Base-by-base conservation (phyloP, 2,888 invertebrate genomes). In the Orchestes rusci region DNA sequence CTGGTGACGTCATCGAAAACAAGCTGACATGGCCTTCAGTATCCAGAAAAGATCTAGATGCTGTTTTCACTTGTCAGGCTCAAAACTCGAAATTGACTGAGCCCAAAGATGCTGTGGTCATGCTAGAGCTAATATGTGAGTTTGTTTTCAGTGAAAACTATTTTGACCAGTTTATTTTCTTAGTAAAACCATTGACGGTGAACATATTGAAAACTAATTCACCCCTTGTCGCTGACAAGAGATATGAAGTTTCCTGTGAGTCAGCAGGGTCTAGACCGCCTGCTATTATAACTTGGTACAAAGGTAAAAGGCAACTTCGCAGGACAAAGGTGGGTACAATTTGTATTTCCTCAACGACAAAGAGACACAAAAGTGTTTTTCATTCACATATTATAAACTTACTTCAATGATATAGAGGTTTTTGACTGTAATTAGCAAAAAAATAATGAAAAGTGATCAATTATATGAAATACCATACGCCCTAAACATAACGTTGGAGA, bases 271-370 rank as follows among this genome's bases (percentile, higher is more conserved):
- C 89, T 37, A 74, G 89, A 51, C 90, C 91, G 44, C 82, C 89
- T 16, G 88, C 91, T 18, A 77, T 85, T 64, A 81, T 91, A 68
- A 83, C 88, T 12, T 91, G 91, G 91, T 87, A 85, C 73, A 90
- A 90, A 68, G 89, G 88, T 51, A 87, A 86, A 65, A 74, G 86
- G 47, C 84, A 84, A 63, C 77, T 89, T 53, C 80, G 83, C 60
- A 77, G 85, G 65, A 83, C 85, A 45, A 86, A 82, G 75, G 89
- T 89, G 61, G 69, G 47, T 15, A 29, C 7, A n/a, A n/a, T n/a
- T n/a, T n/a, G n/a, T n/a, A n/a, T n/a, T n/a, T n/a, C n/a, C n/a
- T n/a, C n/a, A n/a, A n/a, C n/a, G n/a, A n/a, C n/a, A n/a, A n/a
- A n/a, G n/a, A n/a, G n/a, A n/a, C n/a, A n/a, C n/a, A n/a, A n/a